These are phyloP conservation scores for Bursaphelenchus okinawaensis DNA, from an alignment of 2,888 invertebrate species.

Conservation along the genomic window DNA sequence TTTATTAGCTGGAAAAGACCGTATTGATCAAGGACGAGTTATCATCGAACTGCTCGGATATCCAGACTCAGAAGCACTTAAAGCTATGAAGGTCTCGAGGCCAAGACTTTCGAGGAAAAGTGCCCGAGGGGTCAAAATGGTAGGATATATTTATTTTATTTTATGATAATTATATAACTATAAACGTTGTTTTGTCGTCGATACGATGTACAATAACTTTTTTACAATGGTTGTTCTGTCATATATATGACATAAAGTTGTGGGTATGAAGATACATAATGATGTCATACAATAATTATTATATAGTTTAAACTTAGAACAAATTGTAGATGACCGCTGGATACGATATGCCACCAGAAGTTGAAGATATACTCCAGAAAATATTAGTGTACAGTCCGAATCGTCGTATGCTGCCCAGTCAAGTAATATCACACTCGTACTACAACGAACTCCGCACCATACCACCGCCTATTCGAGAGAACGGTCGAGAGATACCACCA, in stretches of 20 bases:
- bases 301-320: too few relatives aligned
- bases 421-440: conserved; percentile 8
- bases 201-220: background rate
- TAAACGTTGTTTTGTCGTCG: background rate
- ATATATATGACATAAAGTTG: too few relatives aligned
- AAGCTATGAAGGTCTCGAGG: conserved; percentile 31
- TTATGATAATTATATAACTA: background rate
- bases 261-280: too few relatives aligned
- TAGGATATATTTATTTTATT: conserved; percentile 10
- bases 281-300: background rate
- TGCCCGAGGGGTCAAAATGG: conserved; percentile 34
- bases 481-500: conserved; percentile 8
- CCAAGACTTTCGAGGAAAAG: conserved; percentile 32
- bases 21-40: conserved; percentile 35
- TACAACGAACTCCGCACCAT: conserved; percentile 14
- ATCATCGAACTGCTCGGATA: conserved; percentile 42
- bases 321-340: conserved; percentile 12
- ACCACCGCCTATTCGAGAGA: conserved; percentile 6
- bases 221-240: too few relatives aligned
- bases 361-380: conserved; percentile 11
- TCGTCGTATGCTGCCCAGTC: conserved; percentile 3
- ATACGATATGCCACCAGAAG: conserved; percentile 6
- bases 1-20: conserved; percentile 33
- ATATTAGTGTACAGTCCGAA: conserved; percentile 18
- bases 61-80: conserved; percentile 40